phyloP scores from a whole-genome alignment of 2,888 invertebrate species.

The Onthophagus sagittarius region DNA sequence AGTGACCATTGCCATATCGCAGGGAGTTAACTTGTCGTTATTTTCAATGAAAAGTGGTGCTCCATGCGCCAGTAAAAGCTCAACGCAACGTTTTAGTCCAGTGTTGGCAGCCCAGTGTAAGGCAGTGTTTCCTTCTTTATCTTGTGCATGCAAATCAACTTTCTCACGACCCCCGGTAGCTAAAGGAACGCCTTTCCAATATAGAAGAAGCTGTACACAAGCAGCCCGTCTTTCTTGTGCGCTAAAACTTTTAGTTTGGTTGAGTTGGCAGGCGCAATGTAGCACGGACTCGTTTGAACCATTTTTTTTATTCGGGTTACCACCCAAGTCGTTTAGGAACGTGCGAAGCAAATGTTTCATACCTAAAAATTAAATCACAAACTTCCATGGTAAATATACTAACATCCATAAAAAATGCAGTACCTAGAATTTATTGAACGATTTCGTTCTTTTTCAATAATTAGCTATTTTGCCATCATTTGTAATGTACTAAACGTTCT shows the following conservation, averaged over 20 bases:
- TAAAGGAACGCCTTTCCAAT: constrained; percentile 57
- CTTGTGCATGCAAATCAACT: constrained; percentile 56
- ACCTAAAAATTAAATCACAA: constrained; percentile 34
- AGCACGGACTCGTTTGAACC: constrained; percentile 59
- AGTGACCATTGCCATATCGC: constrained; percentile 60
- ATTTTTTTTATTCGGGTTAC: constrained; percentile 67
- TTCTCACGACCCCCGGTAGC: constrained; percentile 56
- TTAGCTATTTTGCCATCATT: too few species aligned
- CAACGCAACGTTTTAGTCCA: constrained; percentile 60
- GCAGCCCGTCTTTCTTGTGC: constrained; percentile 57
- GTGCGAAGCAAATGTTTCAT: constrained; percentile 60
- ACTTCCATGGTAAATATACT: neutral
- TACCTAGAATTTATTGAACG: too few species aligned
- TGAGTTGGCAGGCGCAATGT: constrained; percentile 58
- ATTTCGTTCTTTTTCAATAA: too few species aligned
- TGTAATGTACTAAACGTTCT: too few species aligned
- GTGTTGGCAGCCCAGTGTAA: constrained; percentile 63
- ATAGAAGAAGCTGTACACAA: constrained; percentile 59
- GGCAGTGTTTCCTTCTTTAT: constrained; percentile 64
- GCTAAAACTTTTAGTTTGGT: constrained; percentile 50
- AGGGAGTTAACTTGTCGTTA: constrained; percentile 59
- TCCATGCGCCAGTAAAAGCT: constrained; percentile 57
- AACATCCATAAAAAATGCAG: too few species aligned
- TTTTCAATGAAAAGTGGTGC: constrained; percentile 62
- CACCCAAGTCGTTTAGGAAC: constrained; percentile 60